Evolutionary conservation across 2,113 vertebrate species (phyloP).

Genomic region (Chloropsis cyanopogon): DNA sequence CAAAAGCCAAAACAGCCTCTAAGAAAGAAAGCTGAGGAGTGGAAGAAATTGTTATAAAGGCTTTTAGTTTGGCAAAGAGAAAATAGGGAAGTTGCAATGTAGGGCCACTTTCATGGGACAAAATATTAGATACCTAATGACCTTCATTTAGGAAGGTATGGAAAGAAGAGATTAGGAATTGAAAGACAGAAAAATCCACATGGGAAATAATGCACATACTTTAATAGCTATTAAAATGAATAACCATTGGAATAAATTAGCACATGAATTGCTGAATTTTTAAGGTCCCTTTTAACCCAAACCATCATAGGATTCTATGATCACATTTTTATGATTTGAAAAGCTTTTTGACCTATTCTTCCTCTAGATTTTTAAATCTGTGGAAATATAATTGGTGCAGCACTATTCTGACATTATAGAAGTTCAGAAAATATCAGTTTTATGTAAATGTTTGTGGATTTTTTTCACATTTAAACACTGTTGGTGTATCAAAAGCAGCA

Average conservation of each 20-base stretch:
- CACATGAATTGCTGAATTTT: conserved; percentile 15
- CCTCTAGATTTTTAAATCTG: not conserved
- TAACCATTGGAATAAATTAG: conserved; percentile 15
- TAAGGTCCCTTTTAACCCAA: not conserved
- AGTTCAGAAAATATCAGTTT: not conserved
- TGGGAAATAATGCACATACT: not conserved
- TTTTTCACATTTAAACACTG: not conserved
- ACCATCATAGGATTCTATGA: not conserved
- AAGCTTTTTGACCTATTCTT: not conserved
- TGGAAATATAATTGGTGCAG: not conserved
- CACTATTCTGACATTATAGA: not conserved
- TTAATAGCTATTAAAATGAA: not conserved
- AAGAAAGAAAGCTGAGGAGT: not conserved
- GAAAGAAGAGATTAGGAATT: conserved; percentile 4
- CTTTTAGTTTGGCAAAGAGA: not conserved
- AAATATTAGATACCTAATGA: not conserved
- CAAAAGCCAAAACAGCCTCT: not conserved
- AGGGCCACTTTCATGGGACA: not conserved
- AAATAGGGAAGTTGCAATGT: not conserved
- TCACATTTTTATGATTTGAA: not conserved
- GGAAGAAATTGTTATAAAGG: not conserved
- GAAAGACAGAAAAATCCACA: conserved; percentile 1
- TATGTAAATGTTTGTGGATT: not conserved
- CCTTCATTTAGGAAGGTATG: not conserved
- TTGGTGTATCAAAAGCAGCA: not conserved